A percentile compares a stretch with the other conserved stretches of the same genome.
Conservation (phyloP, 2,113 vertebrate species). For the Rhipidura dahli region DNA sequence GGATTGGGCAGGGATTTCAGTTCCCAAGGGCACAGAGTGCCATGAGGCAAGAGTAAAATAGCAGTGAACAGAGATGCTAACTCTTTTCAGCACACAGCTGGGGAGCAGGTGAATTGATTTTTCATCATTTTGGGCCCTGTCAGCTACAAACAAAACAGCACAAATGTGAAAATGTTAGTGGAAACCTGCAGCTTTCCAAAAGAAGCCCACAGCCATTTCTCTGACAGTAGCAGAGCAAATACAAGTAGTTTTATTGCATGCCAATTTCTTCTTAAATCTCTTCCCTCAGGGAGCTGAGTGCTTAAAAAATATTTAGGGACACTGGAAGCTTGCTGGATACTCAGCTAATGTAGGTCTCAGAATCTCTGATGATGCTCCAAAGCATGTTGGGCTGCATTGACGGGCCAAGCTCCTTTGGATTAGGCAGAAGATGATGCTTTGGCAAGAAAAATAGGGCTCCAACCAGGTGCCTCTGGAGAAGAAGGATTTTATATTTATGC, state of each 20-base stretch:
- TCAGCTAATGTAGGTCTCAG: neutral
- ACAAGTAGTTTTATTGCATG: neutral
- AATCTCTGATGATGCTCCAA: constrained; percentile 13
- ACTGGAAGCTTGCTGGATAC: neutral
- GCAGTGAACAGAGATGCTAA: neutral
- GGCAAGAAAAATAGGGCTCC: neutral
- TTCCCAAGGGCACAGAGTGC: neutral
- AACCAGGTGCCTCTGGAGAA: neutral
- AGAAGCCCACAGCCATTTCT: neutral
- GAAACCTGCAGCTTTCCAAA: neutral
- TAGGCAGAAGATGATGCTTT: neutral
- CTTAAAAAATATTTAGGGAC: constrained; percentile 18
- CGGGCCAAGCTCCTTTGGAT: neutral
- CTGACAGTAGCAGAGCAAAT: neutral
- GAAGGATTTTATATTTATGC: neutral
- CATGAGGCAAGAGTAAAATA: neutral
- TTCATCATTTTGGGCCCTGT: neutral
- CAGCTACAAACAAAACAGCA: neutral
- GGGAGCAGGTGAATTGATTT: neutral
- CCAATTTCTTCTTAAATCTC: constrained; percentile 26
- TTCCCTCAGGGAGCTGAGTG: neutral
- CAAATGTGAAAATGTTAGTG: neutral
- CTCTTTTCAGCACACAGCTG: neutral
- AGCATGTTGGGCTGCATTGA: neutral
- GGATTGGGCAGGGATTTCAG: neutral